These are phyloP conservation scores for Aphidius ervi DNA, from an alignment of 1,140 invertebrate genomes.

Conservation along the genomic window DNA sequence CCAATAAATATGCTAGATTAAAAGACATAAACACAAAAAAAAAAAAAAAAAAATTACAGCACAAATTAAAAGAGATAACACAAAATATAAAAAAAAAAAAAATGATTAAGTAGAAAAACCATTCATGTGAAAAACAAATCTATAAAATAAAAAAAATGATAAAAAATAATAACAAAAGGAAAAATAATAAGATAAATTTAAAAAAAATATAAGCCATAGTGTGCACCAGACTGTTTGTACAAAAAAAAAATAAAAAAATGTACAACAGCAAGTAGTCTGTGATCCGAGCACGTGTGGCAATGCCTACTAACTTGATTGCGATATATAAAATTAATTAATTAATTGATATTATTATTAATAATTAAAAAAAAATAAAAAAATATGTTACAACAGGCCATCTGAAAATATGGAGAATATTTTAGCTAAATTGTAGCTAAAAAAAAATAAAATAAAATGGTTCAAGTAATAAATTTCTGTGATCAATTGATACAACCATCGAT, in stretches of 20 bases:
- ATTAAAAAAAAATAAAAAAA: conserved; percentile 24
- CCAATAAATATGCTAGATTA: conserved; percentile 13
- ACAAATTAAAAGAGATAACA: conserved; percentile 3
- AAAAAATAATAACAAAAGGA: conserved; percentile 18
- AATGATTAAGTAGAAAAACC: neutral
- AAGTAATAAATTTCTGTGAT: conserved; percentile 5
- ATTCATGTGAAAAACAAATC: conserved; percentile 24
- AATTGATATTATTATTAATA: conserved; percentile 34
- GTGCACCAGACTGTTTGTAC: conserved; percentile 52
- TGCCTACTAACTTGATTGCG: conserved; percentile 52
- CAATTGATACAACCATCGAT: conserved; percentile 2
- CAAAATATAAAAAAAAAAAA: conserved; percentile 18
- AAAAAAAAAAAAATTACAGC: conserved; percentile 19
- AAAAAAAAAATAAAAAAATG: conserved; percentile 23
- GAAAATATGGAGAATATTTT: neutral
- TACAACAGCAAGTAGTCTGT: conserved; percentile 53
- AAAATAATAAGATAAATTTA: conserved; percentile 19
- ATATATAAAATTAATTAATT: conserved; percentile 33
- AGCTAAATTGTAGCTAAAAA: too few relatives aligned
- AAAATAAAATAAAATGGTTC: neutral
- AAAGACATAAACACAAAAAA: conserved; percentile 18
- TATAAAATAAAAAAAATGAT: conserved; percentile 23
- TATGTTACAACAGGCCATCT: conserved; percentile 7
- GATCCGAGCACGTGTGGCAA: conserved; percentile 53
- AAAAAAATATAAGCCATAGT: conserved; percentile 41